These are phyloP conservation scores for Mythimna impura DNA, from an alignment of 2,888 invertebrate genomes.

Conservation along the genomic window DNA sequence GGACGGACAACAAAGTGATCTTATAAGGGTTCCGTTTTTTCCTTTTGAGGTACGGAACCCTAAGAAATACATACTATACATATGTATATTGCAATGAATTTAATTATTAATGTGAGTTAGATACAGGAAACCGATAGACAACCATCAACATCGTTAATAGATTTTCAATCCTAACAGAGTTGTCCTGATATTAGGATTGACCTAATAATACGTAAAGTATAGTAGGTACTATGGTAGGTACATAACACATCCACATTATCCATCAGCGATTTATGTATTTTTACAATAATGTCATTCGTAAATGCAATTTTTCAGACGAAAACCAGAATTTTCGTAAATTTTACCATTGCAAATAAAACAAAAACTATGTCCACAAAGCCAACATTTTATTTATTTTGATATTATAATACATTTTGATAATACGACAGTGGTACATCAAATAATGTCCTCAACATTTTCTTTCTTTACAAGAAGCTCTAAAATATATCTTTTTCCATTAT, in stretches of 20 bases:
- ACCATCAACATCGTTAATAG: constrained; percentile 39
- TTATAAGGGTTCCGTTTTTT: too few relatives aligned
- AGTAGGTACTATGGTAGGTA: too few relatives aligned
- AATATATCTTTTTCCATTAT: constrained; percentile 61
- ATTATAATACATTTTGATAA: constrained; percentile 74
- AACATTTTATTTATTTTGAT: constrained; percentile 79
- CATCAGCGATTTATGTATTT: background rate
- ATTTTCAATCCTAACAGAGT: constrained; percentile 37
- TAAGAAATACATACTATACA: constrained; percentile 10
- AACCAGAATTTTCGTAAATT: background rate
- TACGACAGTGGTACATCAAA: constrained; percentile 69
- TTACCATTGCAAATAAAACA: constrained; percentile 51
- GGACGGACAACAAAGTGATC: too few relatives aligned
- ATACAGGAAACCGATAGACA: constrained; percentile 11
- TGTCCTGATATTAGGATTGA: constrained; percentile 28
- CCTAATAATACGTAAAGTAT: constrained; percentile 6
- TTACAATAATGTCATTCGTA: background rate
- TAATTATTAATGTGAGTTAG: constrained; percentile 27
- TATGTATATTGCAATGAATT: constrained; percentile 40
- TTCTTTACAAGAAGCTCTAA: constrained; percentile 76
- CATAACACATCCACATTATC: too few relatives aligned
- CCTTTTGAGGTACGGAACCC: too few relatives aligned
- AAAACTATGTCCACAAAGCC: constrained; percentile 75
- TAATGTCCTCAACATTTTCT: constrained; percentile 67
- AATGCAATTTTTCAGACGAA: too few relatives aligned